Evolutionary conservation across 2,888 invertebrate species (phyloP).

Genomic region (Drosophila nr. medialis): DNA sequence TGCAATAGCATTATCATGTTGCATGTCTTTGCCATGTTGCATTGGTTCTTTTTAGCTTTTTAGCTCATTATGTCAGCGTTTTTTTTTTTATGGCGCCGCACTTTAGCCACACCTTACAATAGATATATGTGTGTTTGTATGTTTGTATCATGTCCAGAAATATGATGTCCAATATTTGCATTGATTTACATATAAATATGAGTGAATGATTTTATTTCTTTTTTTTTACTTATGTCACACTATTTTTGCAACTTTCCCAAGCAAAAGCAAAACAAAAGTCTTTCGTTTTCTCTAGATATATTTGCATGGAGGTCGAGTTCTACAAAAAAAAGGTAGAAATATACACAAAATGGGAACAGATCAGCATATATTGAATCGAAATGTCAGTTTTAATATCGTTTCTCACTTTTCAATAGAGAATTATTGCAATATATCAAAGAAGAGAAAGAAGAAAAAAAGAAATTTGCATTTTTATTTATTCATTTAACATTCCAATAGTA

Average conservation of each 20-base stretch:
- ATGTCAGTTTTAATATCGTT: not conserved
- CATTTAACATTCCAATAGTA: not conserved
- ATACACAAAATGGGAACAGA: not conserved
- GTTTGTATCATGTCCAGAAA: slow-evolving; percentile 16
- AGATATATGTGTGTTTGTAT: not conserved
- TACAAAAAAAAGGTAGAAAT: not conserved
- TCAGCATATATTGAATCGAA: not conserved
- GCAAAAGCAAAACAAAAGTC: not conserved
- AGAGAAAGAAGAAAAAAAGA: not conserved
- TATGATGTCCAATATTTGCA: slow-evolving; percentile 53
- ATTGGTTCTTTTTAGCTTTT: slow-evolving; percentile 35
- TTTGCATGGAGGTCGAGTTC: not conserved
- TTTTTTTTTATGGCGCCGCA: slow-evolving; percentile 44
- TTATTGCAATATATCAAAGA: not conserved
- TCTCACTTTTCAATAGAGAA: not conserved
- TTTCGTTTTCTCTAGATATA: not conserved
- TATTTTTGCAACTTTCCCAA: not conserved
- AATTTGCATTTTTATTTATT: not conserved
- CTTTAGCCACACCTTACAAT: slow-evolving; percentile 38
- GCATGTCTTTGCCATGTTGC: slow-evolving; percentile 18
- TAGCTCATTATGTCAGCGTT: slow-evolving; percentile 54
- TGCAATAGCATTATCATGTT: slow-evolving; percentile 19
- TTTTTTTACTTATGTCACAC: not conserved
- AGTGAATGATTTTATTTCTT: slow-evolving; percentile 15
- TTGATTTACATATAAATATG: slow-evolving; percentile 45